These are phyloP conservation scores for Vicugna pacos DNA, from an alignment of 2,113 vertebrate genomes.

Conservation along the genomic window DNA sequence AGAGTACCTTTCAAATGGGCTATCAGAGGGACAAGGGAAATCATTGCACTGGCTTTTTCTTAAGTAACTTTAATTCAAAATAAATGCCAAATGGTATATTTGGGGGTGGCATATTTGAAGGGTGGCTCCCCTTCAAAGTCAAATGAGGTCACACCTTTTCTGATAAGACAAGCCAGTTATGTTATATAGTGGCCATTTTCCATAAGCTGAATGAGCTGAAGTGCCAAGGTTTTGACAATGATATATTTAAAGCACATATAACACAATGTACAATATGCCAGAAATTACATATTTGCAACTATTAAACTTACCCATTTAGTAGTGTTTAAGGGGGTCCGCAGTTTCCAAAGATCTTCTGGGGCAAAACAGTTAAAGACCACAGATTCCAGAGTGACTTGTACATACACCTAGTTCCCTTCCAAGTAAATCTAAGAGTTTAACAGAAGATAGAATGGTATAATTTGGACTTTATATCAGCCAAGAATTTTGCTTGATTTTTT, in stretches of 20 bases:
- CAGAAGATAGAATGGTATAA: background rate
- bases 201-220: background rate
- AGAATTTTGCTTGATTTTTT: background rate
- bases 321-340: background rate
- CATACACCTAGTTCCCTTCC: background rate
- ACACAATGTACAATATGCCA: background rate
- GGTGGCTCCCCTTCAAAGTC: background rate
- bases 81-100: background rate
- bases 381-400: background rate
- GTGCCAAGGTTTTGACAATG: background rate
- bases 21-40: background rate
- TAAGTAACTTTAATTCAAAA: background rate
- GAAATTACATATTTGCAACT: background rate
- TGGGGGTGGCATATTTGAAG: background rate
- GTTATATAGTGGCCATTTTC: background rate
- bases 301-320: background rate
- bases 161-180: background rate
- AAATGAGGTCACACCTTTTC: background rate
- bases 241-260: slow-evolving; percentile 4
- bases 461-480: background rate
- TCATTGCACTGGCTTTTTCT: background rate
- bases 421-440: background rate
- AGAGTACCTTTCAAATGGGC: background rate
- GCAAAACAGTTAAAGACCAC: background rate
- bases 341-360: background rate